Conservation (phyloP, 2,888 invertebrate genomes). For the Parapristionchus giblindavisi region DNA sequence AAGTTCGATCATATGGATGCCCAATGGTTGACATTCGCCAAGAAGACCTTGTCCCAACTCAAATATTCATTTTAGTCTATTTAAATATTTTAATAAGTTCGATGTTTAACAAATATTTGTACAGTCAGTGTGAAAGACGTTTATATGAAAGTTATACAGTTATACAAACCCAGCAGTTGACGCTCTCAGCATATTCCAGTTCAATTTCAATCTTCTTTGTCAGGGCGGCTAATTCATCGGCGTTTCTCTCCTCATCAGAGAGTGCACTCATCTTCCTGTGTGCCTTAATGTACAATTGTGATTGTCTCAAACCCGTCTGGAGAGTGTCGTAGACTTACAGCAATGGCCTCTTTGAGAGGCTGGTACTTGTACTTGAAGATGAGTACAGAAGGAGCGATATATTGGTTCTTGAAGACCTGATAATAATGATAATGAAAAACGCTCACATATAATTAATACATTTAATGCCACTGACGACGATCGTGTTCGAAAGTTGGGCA, state of each 20-base stretch:
- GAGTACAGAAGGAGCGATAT: conserved; percentile 60
- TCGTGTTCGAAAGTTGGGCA: no score
- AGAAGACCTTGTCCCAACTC: conserved; percentile 62
- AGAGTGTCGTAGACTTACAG: no score
- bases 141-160: not conserved
- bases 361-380: conserved; percentile 60
- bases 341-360: conserved; percentile 48
- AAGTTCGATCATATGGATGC: conserved; percentile 61
- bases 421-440: no score
- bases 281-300: conserved; percentile 34
- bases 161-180: conserved; percentile 58
- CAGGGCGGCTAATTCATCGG: conserved; percentile 47
- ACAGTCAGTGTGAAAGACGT: not conserved
- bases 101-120: not conserved
- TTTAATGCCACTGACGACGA: no score
- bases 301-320: no score
- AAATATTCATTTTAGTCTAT: conserved; percentile 37
- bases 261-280: conserved; percentile 47
- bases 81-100: not conserved
- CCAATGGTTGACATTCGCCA: conserved; percentile 57
- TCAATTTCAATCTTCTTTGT: conserved; percentile 51
- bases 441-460: no score
- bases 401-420: conserved; percentile 59
- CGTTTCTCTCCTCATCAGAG: conserved; percentile 44
- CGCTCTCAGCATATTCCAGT: conserved; percentile 57